phyloP scores from a whole-genome alignment of 2,888 invertebrate species.

The Yponomeuta plumbellus region DNA sequence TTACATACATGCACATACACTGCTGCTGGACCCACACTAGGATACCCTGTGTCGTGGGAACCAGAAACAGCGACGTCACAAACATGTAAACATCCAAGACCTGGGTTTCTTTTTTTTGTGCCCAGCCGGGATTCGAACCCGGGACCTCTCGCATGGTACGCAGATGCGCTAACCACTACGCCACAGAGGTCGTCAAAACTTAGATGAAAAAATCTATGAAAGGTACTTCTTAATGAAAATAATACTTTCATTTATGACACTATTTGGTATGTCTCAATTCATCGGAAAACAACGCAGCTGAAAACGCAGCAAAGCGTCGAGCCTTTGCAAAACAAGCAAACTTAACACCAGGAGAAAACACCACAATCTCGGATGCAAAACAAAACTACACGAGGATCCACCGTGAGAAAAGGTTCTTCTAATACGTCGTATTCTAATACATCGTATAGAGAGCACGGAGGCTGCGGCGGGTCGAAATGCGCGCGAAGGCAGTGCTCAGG shows the following conservation, averaged over 20 bases:
- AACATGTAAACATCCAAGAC: too few relatives aligned
- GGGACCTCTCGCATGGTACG: too few relatives aligned
- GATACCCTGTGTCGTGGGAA: too few relatives aligned
- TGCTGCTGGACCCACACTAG: too few relatives aligned
- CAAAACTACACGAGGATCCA: slow-evolving; percentile 21
- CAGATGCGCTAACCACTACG: too few relatives aligned
- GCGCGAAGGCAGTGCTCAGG: slow-evolving; percentile 74
- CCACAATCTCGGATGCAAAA: not conserved
- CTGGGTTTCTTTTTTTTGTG: too few relatives aligned
- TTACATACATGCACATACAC: too few relatives aligned
- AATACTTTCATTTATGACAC: slow-evolving; percentile 32
- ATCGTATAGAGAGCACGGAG: slow-evolving; percentile 51
- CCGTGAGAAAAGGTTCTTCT: slow-evolving; percentile 63
- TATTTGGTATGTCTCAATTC: slow-evolving; percentile 32
- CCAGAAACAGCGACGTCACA: too few relatives aligned
- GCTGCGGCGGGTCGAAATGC: slow-evolving; percentile 68
- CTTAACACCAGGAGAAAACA: slow-evolving; percentile 1
- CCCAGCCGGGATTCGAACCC: too few relatives aligned
- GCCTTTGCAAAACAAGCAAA: not conserved
- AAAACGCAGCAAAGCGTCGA: not conserved
- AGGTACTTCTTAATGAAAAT: too few relatives aligned
- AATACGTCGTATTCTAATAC: slow-evolving; percentile 53
- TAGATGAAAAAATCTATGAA: too few relatives aligned
- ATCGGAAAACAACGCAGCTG: not conserved
- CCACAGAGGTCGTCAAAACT: too few relatives aligned